Percentiles rank a stretch among this genome's conserved stretches.
phyloP scores from a whole-genome alignment of 2,113 vertebrate species.

The Bombycilla garrulus region DNA sequence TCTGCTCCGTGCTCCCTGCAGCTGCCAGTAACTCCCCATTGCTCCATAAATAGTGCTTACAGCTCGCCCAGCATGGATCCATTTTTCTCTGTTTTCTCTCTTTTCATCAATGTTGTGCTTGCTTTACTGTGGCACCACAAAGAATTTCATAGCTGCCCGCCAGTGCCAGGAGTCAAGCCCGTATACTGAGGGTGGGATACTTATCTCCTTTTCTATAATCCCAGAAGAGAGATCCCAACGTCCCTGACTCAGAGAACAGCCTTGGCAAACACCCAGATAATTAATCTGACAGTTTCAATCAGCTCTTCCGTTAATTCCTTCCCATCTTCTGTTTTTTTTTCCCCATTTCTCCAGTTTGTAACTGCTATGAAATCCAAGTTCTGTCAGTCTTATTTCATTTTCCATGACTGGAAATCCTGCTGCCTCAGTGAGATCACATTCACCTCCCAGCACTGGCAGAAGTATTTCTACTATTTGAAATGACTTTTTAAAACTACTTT shows the following conservation, averaged over 20 bases:
- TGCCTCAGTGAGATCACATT: background rate
- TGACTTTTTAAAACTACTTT: background rate
- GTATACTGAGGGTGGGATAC: background rate
- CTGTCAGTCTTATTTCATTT: background rate
- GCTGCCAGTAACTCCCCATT: slow-evolving; percentile 48
- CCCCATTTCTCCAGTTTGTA: background rate
- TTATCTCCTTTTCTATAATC: background rate
- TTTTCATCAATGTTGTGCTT: slow-evolving; percentile 22
- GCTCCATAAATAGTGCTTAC: slow-evolving; percentile 54
- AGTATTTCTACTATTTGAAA: background rate
- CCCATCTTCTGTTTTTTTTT: background rate
- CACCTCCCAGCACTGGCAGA: background rate
- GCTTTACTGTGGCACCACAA: slow-evolving; percentile 20
- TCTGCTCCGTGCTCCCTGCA: slow-evolving; percentile 11
- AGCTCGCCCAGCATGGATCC: slow-evolving; percentile 14
- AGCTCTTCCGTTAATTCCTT: background rate
- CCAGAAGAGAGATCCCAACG: slow-evolving; percentile 12
- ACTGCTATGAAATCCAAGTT: background rate
- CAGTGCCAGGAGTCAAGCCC: background rate
- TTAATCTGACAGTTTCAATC: slow-evolving; percentile 42
- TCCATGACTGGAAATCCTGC: background rate
- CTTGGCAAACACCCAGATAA: slow-evolving; percentile 26
- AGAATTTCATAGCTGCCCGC: background rate
- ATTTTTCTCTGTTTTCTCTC: slow-evolving; percentile 42
- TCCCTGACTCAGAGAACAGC: background rate